Evolutionary conservation across 2,888 invertebrate species (phyloP).

Genomic region (Ceraclea dissimilis): DNA sequence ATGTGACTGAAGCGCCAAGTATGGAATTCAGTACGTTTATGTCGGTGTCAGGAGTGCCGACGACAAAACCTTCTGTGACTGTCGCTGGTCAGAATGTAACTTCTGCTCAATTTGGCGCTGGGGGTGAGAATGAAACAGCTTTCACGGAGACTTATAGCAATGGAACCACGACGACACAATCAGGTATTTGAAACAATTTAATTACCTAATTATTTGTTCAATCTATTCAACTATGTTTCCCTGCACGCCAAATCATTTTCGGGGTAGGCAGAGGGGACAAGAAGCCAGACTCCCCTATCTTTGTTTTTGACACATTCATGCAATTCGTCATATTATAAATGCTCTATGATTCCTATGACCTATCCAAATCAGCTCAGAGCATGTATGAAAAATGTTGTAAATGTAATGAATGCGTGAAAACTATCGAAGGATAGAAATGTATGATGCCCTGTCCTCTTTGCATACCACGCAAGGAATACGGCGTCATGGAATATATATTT

Average conservation of each 20-base stretch:
- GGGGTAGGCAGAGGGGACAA: too few species aligned
- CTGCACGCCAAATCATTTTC: not conserved
- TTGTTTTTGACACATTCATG: too few species aligned
- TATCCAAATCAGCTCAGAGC: too few species aligned
- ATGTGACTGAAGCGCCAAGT: constrained; percentile 4
- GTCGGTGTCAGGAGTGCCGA: constrained; percentile 19
- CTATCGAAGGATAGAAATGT: too few species aligned
- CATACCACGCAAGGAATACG: too few species aligned
- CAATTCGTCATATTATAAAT: too few species aligned
- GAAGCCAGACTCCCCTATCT: too few species aligned
- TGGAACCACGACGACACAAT: not conserved
- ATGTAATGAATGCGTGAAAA: too few species aligned
- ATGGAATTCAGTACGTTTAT: constrained; percentile 21
- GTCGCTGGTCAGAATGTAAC: constrained; percentile 3
- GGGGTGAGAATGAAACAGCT: not conserved
- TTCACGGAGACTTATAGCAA: not conserved
- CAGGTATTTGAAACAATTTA: not conserved
- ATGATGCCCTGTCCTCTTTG: too few species aligned
- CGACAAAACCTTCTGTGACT: constrained; percentile 5
- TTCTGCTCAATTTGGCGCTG: not conserved
- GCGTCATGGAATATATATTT: too few species aligned
- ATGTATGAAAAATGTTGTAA: too few species aligned
- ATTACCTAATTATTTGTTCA: not conserved
- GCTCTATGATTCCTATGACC: too few species aligned
- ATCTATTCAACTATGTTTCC: not conserved